These are phyloP conservation scores for Scolopax bukidnonensis DNA, from an alignment of 2,797 vertebrate genomes.

Conservation along the genomic window DNA sequence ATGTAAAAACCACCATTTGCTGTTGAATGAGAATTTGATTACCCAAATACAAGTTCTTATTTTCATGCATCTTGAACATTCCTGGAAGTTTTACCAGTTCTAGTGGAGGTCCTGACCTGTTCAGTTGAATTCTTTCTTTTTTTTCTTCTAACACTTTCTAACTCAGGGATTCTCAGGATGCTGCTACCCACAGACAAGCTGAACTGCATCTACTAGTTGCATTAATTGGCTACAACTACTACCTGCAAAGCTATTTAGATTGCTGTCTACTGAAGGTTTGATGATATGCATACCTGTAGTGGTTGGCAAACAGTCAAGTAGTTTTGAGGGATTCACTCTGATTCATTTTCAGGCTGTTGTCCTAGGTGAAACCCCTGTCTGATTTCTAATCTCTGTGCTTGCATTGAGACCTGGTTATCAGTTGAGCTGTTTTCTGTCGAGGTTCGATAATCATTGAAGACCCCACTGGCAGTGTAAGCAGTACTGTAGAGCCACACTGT, in stretches of 20 bases:
- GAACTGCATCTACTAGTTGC: background rate
- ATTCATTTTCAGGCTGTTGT: background rate
- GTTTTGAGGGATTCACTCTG: background rate
- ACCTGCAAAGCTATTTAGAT: background rate
- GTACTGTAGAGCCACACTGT: background rate
- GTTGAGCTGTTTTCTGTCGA: background rate
- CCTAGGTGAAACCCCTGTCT: background rate
- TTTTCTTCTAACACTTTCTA: background rate
- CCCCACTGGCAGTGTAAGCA: fast-evolving
- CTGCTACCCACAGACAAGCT: background rate
- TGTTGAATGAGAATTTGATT: background rate
- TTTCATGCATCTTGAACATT: background rate
- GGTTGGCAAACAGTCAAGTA: background rate
- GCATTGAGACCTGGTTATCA: background rate
- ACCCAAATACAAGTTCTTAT: background rate
- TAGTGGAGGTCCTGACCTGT: background rate
- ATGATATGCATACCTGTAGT: background rate
- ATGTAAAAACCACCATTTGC: background rate
- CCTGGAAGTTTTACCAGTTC: background rate
- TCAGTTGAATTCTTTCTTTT: background rate
- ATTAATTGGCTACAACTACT: background rate
- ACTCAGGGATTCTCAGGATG: background rate
- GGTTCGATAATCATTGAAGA: background rate
- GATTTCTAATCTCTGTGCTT: background rate
- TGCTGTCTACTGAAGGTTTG: background rate